Percentiles rank a stretch among this genome's conserved stretches.
phyloP scores from a whole-genome alignment of 2,113 vertebrate species.

The Odontophorus gujanensis region DNA sequence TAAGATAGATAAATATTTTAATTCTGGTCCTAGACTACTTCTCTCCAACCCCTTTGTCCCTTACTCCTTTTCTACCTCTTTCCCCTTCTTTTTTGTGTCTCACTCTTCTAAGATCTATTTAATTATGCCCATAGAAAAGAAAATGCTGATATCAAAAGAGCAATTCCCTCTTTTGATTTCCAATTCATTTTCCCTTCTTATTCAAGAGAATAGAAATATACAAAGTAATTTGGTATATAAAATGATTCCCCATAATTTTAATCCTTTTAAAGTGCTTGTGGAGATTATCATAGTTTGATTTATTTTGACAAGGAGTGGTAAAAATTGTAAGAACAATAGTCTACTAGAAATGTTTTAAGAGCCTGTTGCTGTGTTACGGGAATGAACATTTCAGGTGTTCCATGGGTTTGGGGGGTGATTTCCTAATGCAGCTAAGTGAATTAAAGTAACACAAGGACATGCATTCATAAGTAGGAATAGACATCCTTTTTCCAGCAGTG shows the following conservation, averaged over 20 bases:
- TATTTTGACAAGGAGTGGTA: conserved; percentile 73
- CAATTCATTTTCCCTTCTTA: conserved; percentile 70
- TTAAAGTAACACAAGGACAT: conserved; percentile 42
- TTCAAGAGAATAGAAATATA: conserved; percentile 74
- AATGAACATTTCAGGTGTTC: conserved; percentile 67
- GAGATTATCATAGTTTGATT: conserved; percentile 73
- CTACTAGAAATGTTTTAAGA: conserved; percentile 74
- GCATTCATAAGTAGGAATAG: not conserved
- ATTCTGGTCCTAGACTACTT: conserved; percentile 36
- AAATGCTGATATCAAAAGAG: conserved; percentile 74
- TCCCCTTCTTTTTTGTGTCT: conserved; percentile 36
- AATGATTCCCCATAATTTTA: conserved; percentile 68
- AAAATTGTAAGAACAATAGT: conserved; percentile 70
- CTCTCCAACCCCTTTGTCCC: not conserved
- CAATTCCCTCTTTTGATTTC: conserved; percentile 70
- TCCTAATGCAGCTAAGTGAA: conserved; percentile 57
- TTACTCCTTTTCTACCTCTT: conserved; percentile 52
- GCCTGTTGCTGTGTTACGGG: conserved; percentile 49
- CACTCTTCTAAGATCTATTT: conserved; percentile 71
- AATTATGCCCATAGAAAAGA: conserved; percentile 67
- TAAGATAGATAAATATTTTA: conserved; percentile 45
- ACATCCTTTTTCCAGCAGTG: not conserved
- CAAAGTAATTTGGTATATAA: conserved; percentile 70
- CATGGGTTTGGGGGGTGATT: conserved; percentile 43
- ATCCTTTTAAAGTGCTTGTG: conserved; percentile 69